These are phyloP conservation scores for Acrocephalus scirpaceus DNA, from an alignment of 2,797 vertebrate genomes.

Conservation along the genomic window DNA sequence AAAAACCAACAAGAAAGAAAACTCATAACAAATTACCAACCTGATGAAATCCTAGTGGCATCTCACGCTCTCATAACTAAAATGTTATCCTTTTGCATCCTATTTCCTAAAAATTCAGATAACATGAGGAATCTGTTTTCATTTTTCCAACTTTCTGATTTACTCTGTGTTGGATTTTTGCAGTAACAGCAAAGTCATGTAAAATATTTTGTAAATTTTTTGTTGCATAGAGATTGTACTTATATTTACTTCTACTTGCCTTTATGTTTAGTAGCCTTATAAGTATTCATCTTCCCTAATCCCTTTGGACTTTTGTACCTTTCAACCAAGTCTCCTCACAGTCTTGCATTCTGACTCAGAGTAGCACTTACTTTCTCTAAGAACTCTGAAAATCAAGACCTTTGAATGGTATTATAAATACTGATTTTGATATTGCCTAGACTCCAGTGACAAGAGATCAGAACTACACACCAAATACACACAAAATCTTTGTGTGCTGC, in stretches of 20 bases:
- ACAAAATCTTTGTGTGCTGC: neutral
- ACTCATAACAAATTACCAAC: neutral
- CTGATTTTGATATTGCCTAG: neutral
- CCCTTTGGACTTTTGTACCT: neutral
- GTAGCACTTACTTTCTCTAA: neutral
- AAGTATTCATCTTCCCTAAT: neutral
- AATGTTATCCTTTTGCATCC: neutral
- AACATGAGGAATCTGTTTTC: neutral
- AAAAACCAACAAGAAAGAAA: neutral
- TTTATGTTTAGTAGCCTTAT: neutral
- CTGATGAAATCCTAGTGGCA: neutral
- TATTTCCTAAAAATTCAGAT: neutral
- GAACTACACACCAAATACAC: neutral
- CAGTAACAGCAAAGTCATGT: fast-evolving
- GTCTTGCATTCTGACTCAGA: neutral
- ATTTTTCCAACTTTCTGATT: neutral
- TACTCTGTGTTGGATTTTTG: neutral
- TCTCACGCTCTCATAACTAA: neutral
- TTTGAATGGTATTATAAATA: neutral
- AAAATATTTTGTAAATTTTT: neutral
- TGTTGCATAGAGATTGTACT: neutral
- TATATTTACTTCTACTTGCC: neutral
- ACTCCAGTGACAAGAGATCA: neutral
- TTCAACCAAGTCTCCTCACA: neutral
- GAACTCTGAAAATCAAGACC: neutral